Evolutionary conservation across 2,888 invertebrate genomes (phyloP).

Genomic region (Parnassius apollo): DNA sequence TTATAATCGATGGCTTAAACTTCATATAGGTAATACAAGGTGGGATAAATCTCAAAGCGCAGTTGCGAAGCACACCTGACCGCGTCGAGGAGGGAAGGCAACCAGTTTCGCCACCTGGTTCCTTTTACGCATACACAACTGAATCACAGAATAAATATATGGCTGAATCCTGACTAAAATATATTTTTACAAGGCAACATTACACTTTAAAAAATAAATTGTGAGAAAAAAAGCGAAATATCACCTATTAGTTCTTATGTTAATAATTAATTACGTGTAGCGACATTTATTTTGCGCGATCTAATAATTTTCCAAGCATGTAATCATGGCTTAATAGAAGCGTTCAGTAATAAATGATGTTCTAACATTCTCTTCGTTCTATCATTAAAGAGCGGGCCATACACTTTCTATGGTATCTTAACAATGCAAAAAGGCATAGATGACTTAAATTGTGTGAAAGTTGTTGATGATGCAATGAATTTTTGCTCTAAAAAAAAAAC

Average conservation of each 20-base stretch:
- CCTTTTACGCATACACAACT: constrained; percentile 38
- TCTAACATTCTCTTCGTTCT: constrained; percentile 1
- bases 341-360: background rate
- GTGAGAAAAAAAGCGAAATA: constrained; percentile 22
- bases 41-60: constrained; percentile 45
- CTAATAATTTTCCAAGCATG: background rate
- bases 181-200: background rate
- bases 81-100: constrained; percentile 50
- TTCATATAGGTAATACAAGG: constrained; percentile 25
- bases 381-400: background rate
- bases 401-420: constrained; percentile 1
- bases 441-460: constrained; percentile 6
- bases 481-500: background rate
- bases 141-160: background rate
- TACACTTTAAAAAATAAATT: constrained; percentile 8
- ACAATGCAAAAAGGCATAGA: background rate
- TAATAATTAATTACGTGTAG: background rate
- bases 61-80: constrained; percentile 56
- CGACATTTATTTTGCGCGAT: background rate
- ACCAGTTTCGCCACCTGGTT: constrained; percentile 70
- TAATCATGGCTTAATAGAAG: constrained; percentile 14
- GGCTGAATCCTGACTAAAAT: too few relatives aligned
- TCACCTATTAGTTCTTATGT: background rate
- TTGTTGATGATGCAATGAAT: constrained; percentile 1
- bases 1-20: constrained; percentile 7